A percentile compares a stretch with the other conserved stretches of the same genome.
phyloP scores from a whole-genome alignment of 1,140 invertebrate genomes.

The Xylocopa sonorina region DNA sequence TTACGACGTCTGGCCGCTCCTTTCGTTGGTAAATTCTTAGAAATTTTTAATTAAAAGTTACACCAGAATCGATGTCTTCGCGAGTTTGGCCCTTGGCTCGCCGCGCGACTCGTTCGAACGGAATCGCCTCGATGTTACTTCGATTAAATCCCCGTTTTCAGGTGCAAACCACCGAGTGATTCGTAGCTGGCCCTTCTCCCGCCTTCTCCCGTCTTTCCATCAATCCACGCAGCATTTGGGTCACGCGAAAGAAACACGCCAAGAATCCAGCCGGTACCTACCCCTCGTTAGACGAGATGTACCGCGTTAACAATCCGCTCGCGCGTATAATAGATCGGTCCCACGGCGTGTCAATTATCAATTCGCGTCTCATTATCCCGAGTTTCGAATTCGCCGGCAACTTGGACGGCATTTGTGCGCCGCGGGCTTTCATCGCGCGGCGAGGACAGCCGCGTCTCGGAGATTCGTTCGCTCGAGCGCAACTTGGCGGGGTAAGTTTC shows the following conservation, averaged over 20 bases:
- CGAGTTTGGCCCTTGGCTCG: not conserved
- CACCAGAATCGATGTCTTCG: constrained; percentile 35
- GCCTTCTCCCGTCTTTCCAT: not conserved
- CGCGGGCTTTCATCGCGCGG: not conserved
- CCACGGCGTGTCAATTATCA: constrained; percentile 43
- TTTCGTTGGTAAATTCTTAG: constrained; percentile 42
- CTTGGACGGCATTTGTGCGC: constrained; percentile 1
- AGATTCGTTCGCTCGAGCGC: constrained; percentile 55
- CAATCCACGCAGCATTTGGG: constrained; percentile 39
- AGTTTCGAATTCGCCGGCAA: constrained; percentile 24
- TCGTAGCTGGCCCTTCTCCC: not conserved
- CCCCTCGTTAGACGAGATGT: constrained; percentile 11
- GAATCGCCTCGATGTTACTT: constrained; percentile 33
- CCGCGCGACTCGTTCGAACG: constrained; percentile 9
- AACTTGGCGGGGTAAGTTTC: constrained; percentile 45
- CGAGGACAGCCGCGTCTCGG: not conserved
- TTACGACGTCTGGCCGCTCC: constrained; percentile 41
- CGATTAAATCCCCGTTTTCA: constrained; percentile 41
- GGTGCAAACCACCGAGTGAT: constrained; percentile 32
- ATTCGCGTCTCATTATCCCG: constrained; percentile 43
- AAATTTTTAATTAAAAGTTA: constrained; percentile 57
- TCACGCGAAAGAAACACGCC: constrained; percentile 26
- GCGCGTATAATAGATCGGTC: constrained; percentile 8
- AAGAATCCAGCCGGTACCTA: not conserved
- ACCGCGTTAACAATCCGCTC: not conserved